Evolutionary conservation across 2,113 vertebrate genomes (phyloP).

Genomic region (Empidonax alnorum): DNA sequence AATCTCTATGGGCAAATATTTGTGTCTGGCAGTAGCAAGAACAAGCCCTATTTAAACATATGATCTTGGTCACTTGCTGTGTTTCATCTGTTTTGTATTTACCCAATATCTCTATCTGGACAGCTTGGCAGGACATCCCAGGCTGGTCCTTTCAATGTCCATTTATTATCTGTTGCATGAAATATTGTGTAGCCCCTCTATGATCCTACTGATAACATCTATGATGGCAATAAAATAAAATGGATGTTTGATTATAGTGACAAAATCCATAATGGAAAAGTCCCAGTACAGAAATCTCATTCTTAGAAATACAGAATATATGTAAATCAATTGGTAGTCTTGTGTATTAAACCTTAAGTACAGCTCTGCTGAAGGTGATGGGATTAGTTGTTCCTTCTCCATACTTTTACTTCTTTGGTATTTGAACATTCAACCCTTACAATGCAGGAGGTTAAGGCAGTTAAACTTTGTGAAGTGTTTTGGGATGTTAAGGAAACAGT

Average conservation of each 20-base stretch:
- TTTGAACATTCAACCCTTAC: neutral
- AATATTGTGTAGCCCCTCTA: neutral
- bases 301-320: neutral
- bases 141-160: neutral
- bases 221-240: neutral
- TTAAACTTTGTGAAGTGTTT: neutral
- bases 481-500: neutral
- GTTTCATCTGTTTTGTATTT: neutral
- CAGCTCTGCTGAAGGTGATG: neutral
- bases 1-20: neutral
- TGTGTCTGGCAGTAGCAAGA: neutral
- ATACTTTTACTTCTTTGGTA: neutral
- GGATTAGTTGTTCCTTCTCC: neutral
- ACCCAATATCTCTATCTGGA: neutral
- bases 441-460: neutral
- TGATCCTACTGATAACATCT: neutral
- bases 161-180: neutral
- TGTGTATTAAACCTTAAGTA: neutral
- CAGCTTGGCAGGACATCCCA: neutral
- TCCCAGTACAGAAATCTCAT: neutral
- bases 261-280: neutral
- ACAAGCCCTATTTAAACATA: neutral
- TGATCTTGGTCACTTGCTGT: neutral
- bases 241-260: neutral
- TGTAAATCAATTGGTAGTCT: neutral